Conservation (phyloP, 2,113 vertebrate genomes). For the Alligator sinensis region DNA sequence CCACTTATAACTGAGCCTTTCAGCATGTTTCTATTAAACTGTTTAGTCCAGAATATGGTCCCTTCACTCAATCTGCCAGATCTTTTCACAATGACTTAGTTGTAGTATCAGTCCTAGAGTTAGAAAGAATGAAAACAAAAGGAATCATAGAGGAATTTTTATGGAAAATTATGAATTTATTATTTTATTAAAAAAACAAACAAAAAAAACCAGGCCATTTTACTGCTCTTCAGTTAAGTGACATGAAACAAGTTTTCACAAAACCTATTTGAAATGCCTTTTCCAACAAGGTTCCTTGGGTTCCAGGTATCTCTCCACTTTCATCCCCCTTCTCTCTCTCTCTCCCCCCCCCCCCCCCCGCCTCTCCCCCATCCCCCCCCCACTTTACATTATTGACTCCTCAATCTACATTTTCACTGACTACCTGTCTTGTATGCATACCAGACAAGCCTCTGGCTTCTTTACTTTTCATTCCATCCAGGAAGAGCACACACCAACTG, state of each 20-base stretch:
- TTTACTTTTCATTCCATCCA: no score
- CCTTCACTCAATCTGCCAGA: background rate
- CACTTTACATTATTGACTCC: no score
- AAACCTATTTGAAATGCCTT: background rate
- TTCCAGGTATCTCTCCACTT: no score
- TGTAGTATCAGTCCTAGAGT: background rate
- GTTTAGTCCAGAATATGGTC: background rate
- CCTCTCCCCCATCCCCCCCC: no score
- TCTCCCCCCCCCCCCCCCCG: no score
- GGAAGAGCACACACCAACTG: no score
- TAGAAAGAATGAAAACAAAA: no score
- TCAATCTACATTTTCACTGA: no score
- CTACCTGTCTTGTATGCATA: no score
- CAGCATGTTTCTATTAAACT: background rate
- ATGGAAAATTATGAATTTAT: background rate
- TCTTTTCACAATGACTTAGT: background rate
- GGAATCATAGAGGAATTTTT: background rate
- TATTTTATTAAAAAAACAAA: background rate
- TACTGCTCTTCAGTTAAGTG: background rate
- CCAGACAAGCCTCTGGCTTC: no score
- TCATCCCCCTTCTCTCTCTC: no score
- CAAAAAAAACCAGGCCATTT: background rate
- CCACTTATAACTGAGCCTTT: background rate
- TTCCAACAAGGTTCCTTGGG: no score
- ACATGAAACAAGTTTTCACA: background rate